Evolutionary conservation across 2,888 invertebrate species (phyloP).

Genomic region (Eupeodes luniger): DNA sequence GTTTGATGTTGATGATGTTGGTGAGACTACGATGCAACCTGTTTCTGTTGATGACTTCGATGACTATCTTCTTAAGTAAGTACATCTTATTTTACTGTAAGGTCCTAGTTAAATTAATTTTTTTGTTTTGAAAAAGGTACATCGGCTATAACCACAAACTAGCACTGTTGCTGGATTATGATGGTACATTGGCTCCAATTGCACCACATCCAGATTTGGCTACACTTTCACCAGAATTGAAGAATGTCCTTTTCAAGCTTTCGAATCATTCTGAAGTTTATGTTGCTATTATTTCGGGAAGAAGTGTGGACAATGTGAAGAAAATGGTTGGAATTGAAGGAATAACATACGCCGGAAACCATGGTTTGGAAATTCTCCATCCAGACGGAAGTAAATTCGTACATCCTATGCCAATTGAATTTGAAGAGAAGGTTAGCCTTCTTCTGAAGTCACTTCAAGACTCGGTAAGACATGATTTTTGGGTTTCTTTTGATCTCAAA

Average conservation of each 20-base stretch:
- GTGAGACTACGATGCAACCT: conserved; percentile 94
- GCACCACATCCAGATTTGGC: conserved; percentile 96
- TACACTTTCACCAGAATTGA: conserved; percentile 93
- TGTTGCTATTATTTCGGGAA: conserved; percentile 93
- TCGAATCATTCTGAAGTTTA: conserved; percentile 94
- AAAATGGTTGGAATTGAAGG: conserved; percentile 96
- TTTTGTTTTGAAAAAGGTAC: conserved; percentile 86
- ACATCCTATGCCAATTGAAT: conserved; percentile 94
- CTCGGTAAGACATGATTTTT: conserved; percentile 85
- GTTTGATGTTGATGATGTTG: conserved; percentile 91
- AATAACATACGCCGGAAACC: conserved; percentile 95
- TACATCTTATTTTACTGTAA: background rate
- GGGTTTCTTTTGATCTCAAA: background rate
- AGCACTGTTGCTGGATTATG: conserved; percentile 93
- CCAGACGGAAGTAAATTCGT: conserved; percentile 96
- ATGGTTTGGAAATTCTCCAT: conserved; percentile 94
- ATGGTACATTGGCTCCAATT: conserved; percentile 94
- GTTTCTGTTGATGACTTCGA: conserved; percentile 96
- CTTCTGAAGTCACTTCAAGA: conserved; percentile 92
- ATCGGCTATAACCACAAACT: conserved; percentile 94
- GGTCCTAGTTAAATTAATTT: background rate
- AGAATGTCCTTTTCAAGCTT: conserved; percentile 91
- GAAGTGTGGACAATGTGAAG: conserved; percentile 94
- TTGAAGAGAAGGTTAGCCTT: conserved; percentile 91
- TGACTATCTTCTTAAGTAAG: conserved; percentile 93